Evolutionary conservation across 2,113 vertebrate genomes (phyloP).

Genomic region (Tragelaphus buxtoni): DNA sequence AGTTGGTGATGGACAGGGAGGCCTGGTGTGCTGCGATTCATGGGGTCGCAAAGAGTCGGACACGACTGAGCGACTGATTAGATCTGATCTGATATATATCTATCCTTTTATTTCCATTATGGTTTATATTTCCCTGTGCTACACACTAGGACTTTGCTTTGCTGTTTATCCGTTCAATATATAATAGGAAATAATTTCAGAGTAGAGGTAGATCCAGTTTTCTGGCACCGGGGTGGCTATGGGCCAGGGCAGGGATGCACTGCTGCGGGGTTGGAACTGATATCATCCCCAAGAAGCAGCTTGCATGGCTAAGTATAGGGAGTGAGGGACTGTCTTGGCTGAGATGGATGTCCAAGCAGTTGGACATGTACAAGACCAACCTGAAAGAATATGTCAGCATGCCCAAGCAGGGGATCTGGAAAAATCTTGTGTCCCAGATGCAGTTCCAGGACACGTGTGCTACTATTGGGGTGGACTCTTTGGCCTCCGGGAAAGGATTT

Average conservation of each 20-base stretch:
- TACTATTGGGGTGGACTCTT: slow-evolving; percentile 89
- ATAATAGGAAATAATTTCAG: background rate
- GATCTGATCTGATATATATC: too few relatives aligned
- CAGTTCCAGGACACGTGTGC: slow-evolving; percentile 80
- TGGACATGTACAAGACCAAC: slow-evolving; percentile 94
- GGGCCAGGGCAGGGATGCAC: slow-evolving; percentile 80
- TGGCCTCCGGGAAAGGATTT: slow-evolving; percentile 95
- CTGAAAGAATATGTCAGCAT: slow-evolving; percentile 97
- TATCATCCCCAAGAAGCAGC: slow-evolving; percentile 93
- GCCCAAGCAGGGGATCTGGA: slow-evolving; percentile 96
- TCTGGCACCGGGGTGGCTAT: background rate
- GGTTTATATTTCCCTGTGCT: background rate
- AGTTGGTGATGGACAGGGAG: too few relatives aligned
- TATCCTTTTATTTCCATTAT: background rate
- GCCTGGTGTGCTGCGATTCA: too few relatives aligned
- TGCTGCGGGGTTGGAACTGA: slow-evolving; percentile 92
- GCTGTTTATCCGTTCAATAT: background rate
- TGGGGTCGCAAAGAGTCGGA: too few relatives aligned
- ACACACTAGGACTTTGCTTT: background rate
- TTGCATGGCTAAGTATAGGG: slow-evolving; percentile 95
- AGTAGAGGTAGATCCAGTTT: background rate
- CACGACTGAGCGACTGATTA: too few relatives aligned
- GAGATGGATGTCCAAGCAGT: slow-evolving; percentile 98
- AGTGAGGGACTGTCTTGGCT: slow-evolving; percentile 93
- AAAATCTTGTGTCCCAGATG: slow-evolving; percentile 89